Evolutionary conservation across 2,888 invertebrate genomes (phyloP).

Genomic region (Cartodere bifasciata): DNA sequence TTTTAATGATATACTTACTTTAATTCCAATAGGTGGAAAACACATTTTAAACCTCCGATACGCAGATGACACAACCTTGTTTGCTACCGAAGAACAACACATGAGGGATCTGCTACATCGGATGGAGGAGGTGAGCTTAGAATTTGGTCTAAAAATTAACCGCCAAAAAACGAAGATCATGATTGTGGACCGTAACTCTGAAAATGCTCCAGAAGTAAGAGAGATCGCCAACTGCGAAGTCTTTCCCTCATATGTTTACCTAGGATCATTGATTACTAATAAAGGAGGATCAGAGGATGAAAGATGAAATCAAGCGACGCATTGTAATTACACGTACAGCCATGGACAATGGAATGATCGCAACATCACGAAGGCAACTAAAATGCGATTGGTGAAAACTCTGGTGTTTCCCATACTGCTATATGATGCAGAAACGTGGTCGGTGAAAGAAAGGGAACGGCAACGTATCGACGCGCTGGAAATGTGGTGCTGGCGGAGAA

Average conservation of each 20-base stretch:
- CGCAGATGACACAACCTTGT: conserved; percentile 10
- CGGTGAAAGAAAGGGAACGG: conserved; percentile 5
- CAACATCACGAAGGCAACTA: conserved; percentile 1
- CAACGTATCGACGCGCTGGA: conserved; percentile 10
- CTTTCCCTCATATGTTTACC: conserved; percentile 2
- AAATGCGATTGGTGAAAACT: conserved; percentile 3
- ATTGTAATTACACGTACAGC: conserved; percentile 3
- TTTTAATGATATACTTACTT: too few relatives aligned
- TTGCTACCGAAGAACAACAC: conserved; percentile 1
- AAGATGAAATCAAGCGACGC: conserved; percentile 2
- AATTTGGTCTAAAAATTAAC: conserved; percentile 9
- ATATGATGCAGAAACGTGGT: conserved; percentile 9
- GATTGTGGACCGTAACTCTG: conserved; percentile 2
- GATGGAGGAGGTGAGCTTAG: conserved; percentile 5
- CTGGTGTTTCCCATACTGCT: conserved; percentile 6
- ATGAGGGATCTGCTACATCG: conserved; percentile 7
- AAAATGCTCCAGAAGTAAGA: background rate
- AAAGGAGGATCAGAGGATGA: conserved; percentile 3
- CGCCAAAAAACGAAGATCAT: conserved; percentile 4
- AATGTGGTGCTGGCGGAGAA: conserved; percentile 9
- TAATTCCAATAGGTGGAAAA: conserved; percentile 8
- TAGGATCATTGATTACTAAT: conserved; percentile 4
- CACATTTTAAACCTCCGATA: conserved; percentile 7
- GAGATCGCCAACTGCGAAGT: background rate
- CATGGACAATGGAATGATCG: conserved; percentile 2